phyloP scores from a whole-genome alignment of 2,888 invertebrate species.

The Andrena fulva region DNA sequence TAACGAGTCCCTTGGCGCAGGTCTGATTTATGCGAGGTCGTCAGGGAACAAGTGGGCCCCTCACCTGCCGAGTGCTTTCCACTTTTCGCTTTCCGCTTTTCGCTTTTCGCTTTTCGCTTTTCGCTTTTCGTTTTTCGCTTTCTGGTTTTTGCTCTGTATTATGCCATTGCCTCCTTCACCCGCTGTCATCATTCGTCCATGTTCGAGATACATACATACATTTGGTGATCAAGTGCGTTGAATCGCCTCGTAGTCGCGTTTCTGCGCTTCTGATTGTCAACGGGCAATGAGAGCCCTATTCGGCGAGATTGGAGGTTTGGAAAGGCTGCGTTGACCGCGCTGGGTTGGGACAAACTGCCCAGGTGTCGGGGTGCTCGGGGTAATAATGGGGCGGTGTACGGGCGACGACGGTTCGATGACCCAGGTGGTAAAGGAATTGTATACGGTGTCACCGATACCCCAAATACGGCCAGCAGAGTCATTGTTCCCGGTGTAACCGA shows the following conservation, averaged over 20 bases:
- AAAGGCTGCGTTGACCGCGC: background rate
- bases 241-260: no score
- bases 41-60: conserved; percentile 30
- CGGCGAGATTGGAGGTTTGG: background rate
- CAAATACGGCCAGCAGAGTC: conserved; percentile 74
- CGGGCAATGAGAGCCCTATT: no score
- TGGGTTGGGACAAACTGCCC: conserved; percentile 22
- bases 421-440: conserved; percentile 77
- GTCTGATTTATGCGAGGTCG: conserved; percentile 74
- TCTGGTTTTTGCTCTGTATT: no score
- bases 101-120: background rate
- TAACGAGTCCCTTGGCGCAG: conserved; percentile 51
- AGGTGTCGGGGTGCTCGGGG: conserved; percentile 53
- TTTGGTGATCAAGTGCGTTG: no score
- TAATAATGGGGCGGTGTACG: conserved; percentile 46
- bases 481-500: conserved; percentile 78
- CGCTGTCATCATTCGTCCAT: no score
- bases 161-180: no score
- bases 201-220: no score
- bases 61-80: conserved; percentile 47
- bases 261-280: no score
- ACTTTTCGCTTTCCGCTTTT: background rate
- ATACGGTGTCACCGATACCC: conserved; percentile 78
- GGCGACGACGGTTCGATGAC: conserved; percentile 56
- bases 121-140: background rate